These are phyloP conservation scores for Geotrupes spiniger DNA, from an alignment of 2,888 invertebrate species.

Conservation along the genomic window DNA sequence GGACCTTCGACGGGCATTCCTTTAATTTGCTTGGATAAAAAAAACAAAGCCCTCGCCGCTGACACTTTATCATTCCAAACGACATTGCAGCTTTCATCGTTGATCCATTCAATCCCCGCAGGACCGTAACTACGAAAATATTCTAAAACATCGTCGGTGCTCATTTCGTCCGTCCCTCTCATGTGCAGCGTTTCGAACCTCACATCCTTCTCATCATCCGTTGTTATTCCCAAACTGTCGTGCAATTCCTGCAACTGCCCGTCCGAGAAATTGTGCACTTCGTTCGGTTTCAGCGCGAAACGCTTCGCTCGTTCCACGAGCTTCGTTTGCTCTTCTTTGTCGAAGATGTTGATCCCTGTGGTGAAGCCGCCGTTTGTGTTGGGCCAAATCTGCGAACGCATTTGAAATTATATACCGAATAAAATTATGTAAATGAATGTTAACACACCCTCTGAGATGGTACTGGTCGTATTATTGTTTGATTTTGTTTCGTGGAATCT, in stretches of 20 bases:
- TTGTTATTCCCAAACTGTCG: conserved; percentile 57
- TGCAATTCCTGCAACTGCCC: conserved; percentile 46
- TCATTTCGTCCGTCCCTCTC: conserved; percentile 71
- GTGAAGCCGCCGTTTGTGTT: conserved; percentile 48
- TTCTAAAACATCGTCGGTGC: conserved; percentile 73
- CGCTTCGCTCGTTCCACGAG: conserved; percentile 57
- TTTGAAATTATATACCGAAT: neutral
- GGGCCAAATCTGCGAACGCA: conserved; percentile 34
- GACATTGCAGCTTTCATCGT: conserved; percentile 74
- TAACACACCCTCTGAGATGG: conserved; percentile 17
- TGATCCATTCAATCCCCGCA: conserved; percentile 77
- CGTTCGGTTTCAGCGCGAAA: conserved; percentile 54
- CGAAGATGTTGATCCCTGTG: conserved; percentile 54
- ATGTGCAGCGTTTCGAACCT: conserved; percentile 74
- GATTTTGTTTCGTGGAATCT: conserved; percentile 8
- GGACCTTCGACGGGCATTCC: conserved; percentile 31
- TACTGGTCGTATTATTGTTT: conserved; percentile 9
- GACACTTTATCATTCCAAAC: conserved; percentile 60
- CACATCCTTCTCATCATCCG: conserved; percentile 61
- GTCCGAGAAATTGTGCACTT: conserved; percentile 47
- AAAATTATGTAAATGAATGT: neutral
- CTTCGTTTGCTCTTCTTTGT: conserved; percentile 52
- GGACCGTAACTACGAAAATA: conserved; percentile 77
- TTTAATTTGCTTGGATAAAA: conserved; percentile 53
- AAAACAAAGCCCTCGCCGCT: conserved; percentile 60